Evolutionary conservation across 2,888 invertebrate genomes (phyloP).

Genomic region (Cyrtodaria siliqua): DNA sequence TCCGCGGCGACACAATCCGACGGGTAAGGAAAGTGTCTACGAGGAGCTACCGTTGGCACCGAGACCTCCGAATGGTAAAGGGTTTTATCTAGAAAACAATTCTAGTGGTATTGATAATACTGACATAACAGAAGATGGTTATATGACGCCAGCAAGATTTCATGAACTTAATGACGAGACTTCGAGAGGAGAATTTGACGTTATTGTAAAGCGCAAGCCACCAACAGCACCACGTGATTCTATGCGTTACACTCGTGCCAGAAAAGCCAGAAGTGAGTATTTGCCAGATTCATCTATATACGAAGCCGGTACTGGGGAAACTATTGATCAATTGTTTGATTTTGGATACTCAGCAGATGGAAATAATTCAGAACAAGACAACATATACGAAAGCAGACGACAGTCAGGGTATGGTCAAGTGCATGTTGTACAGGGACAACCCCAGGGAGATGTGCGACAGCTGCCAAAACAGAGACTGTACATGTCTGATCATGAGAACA

Average conservation of each 20-base stretch:
- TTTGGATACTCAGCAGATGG: constrained; percentile 38
- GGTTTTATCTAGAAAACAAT: constrained; percentile 11
- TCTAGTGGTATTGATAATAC: constrained; percentile 14
- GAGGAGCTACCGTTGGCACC: constrained; percentile 80
- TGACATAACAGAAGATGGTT: constrained; percentile 71
- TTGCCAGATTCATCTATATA: constrained; percentile 24
- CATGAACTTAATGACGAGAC: constrained; percentile 52
- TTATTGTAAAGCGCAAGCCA: constrained; percentile 70
- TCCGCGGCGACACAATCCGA: constrained; percentile 18
- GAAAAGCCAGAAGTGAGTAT: constrained; percentile 68
- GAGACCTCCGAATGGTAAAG: constrained; percentile 62
- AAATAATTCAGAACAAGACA: not conserved
- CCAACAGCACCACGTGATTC: constrained; percentile 70
- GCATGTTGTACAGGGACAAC: not conserved
- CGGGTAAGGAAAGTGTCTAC: constrained; percentile 72
- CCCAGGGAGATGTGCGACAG: constrained; percentile 1
- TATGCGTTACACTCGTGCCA: constrained; percentile 51
- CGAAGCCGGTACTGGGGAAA: constrained; percentile 49
- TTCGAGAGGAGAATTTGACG: constrained; percentile 47
- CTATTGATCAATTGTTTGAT: constrained; percentile 71
- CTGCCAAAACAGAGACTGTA: constrained; percentile 15
- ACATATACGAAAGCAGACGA: not conserved
- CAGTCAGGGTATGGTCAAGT: not conserved
- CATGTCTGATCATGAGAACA: constrained; percentile 18
- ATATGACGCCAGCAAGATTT: constrained; percentile 77